These are phyloP conservation scores for Peromyscus eremicus DNA, from an alignment of 2,797 vertebrate genomes.

Conservation along the genomic window DNA sequence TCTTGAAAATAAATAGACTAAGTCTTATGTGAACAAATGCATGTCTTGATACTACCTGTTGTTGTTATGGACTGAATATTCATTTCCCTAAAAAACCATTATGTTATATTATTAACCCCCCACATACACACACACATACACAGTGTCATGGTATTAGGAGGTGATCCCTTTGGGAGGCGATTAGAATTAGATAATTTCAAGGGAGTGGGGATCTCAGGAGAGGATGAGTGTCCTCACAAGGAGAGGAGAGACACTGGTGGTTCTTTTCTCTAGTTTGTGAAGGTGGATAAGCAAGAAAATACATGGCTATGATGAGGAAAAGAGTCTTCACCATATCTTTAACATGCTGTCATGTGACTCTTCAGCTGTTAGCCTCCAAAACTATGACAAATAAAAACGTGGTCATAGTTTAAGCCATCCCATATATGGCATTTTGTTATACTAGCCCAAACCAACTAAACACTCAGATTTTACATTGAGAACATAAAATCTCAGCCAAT, in stretches of 20 bases:
- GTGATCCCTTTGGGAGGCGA: not conserved
- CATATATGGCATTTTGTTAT: not conserved
- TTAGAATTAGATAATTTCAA: not conserved
- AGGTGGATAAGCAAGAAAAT: not conserved
- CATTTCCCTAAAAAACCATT: not conserved
- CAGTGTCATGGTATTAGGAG: not conserved
- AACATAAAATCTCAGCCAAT: not conserved
- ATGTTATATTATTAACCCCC: not conserved
- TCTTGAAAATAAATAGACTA: constrained; percentile 26
- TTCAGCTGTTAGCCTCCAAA: not conserved
- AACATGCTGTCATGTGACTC: not conserved
- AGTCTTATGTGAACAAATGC: not conserved
- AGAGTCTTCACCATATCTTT: not conserved
- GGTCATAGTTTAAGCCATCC: not conserved
- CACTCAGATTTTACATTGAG: not conserved
- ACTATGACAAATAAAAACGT: not conserved
- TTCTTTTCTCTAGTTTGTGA: not conserved
- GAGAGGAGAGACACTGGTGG: not conserved
- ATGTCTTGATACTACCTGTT: not conserved
- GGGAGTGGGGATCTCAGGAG: not conserved
- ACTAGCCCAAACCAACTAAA: not conserved
- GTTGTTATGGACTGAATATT: not conserved
- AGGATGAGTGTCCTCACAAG: not conserved
- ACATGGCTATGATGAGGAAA: not conserved
- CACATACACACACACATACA: too few species aligned